Conservation (phyloP, 2,888 invertebrate species). For the Pandemis heparana region DNA sequence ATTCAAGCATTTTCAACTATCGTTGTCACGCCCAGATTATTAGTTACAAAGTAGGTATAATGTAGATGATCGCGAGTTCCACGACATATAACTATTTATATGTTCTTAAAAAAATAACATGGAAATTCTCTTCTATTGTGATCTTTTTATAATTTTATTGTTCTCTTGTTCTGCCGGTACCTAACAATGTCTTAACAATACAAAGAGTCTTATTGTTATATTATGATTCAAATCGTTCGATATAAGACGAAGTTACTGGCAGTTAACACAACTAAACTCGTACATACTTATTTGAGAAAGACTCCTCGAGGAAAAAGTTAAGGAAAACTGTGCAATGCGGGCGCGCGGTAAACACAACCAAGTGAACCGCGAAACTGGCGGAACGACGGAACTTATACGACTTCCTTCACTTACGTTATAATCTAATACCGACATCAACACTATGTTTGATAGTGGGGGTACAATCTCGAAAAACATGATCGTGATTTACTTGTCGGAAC, state of each 20-base stretch:
- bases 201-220: not conserved
- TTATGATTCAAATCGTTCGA: not conserved
- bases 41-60: no score
- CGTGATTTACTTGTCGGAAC: not conserved
- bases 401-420: conserved; percentile 7
- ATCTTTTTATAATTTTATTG: no score
- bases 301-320: conserved; percentile 24
- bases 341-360: conserved; percentile 13
- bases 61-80: no score
- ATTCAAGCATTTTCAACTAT: no score
- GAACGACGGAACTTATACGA: conserved; percentile 11
- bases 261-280: conserved; percentile 24
- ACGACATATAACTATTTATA: no score
- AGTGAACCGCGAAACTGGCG: conserved; percentile 20
- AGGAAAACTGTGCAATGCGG: conserved; percentile 36
- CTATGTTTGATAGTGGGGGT: not conserved
- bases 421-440: conserved; percentile 10
- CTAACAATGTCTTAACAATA: not conserved
- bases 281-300: conserved; percentile 22
- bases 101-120: no score
- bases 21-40: no score
- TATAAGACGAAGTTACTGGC: conserved; percentile 10
- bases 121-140: no score
- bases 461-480: not conserved
- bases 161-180: not conserved